Base-by-base conservation (phyloP, 2,797 vertebrate genomes). In the Poeciliopsis presidionis region DNA sequence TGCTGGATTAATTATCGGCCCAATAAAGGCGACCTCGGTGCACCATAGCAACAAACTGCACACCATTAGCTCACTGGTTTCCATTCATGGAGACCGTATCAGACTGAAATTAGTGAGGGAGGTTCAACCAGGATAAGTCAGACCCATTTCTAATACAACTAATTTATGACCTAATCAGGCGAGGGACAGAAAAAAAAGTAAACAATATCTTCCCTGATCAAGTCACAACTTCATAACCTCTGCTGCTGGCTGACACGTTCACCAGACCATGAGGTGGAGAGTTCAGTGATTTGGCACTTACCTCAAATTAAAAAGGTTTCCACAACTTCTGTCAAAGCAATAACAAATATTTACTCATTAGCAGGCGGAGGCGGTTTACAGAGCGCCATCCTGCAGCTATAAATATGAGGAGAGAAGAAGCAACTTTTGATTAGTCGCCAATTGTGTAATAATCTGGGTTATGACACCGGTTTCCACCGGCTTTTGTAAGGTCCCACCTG, bases 1-100 rank as follows among this genome's bases (percentile, higher is more conserved):
- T 13, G 22, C 3, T 47, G 81, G 51, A 22, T 61, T 59, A 81
- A 81, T 82, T 85, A 85, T 25, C 30, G 72, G 2, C 67, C 59
- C 11, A 77, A 9, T 33, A 47, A 36, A 63, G 43, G 8, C 55
- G 46, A 70, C 43, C 12, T 70, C 2, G n/a, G 2, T 3, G 6
- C 53, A n/a, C 49, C 3, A 30, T 2, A 28, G 18, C 46, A 74
- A 80, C 43, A 43, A 70, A 39, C 20, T 7, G 16, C 63, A 63
- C 59, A 63, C 41, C 67, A 43, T 45, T 45, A 25, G 20, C 20
- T n/a, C 16, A 28, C 5, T 45, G 67, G 22, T 70, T 70, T 70
- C 5, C 22, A 28, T 43, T n/a, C 25, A 45, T 14, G 12, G 25
- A n/a, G 33, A 67, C 25, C 36, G 9, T 39, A 36, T 20, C 30